Evolutionary conservation across 2,888 invertebrate genomes (phyloP).

Genomic region (Clusia tigrina): DNA sequence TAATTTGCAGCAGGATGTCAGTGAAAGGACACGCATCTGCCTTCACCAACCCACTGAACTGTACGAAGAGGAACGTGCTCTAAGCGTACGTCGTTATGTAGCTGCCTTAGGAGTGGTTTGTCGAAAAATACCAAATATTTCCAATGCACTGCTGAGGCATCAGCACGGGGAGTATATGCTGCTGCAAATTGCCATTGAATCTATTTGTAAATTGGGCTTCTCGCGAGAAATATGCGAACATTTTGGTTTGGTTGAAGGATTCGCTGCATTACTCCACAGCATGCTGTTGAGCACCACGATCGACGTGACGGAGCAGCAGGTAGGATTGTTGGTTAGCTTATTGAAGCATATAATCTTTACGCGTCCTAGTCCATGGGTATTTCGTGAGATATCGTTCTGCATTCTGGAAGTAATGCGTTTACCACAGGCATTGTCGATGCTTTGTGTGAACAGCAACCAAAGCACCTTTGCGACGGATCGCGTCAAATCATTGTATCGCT

Average conservation of each 20-base stretch:
- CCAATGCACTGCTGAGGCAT: conserved; percentile 38
- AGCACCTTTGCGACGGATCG: conserved; percentile 49
- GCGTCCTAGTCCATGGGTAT: conserved; percentile 56
- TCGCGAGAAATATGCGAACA: conserved; percentile 54
- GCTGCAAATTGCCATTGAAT: conserved; percentile 51
- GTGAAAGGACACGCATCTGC: conserved; percentile 19
- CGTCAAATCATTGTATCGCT: conserved; percentile 51
- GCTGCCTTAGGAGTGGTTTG: conserved; percentile 52
- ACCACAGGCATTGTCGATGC: conserved; percentile 33
- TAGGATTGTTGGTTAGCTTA: conserved; percentile 47
- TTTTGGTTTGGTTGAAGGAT: conserved; percentile 54
- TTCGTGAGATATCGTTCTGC: conserved; percentile 47
- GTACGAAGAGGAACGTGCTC: conserved; percentile 46
- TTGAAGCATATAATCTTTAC: conserved; percentile 56
- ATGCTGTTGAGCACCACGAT: conserved; percentile 35
- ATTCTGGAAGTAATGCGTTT: conserved; percentile 41
- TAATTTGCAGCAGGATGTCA: background rate
- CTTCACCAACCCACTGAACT: conserved; percentile 45
- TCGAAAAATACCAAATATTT: conserved; percentile 36
- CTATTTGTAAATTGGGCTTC: conserved; percentile 52
- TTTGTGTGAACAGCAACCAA: conserved; percentile 48
- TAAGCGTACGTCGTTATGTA: conserved; percentile 54
- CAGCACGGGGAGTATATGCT: conserved; percentile 49
- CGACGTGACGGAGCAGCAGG: conserved; percentile 19
- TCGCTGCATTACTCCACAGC: conserved; percentile 45